A percentile compares a stretch with the other conserved stretches of the same genome.
Evolutionary conservation across 2,113 vertebrate genomes (phyloP).

Genomic region (Lophura nycthemera): DNA sequence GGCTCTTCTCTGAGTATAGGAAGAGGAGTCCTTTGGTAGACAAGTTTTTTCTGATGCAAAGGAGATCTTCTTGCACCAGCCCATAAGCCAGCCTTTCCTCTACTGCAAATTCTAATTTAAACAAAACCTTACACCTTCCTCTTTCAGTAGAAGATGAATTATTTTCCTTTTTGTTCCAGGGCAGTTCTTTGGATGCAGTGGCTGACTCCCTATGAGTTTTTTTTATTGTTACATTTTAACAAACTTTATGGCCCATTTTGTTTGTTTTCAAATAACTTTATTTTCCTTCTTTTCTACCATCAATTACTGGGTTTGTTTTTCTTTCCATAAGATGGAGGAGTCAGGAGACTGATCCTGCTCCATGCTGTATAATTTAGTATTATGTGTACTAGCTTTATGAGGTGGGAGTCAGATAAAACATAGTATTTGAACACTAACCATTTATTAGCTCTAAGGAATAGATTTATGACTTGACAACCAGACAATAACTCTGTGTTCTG

Average conservation of each 20-base stretch:
- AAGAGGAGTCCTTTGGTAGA: background rate
- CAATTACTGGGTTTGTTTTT: conserved; percentile 73
- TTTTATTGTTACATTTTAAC: conserved; percentile 79
- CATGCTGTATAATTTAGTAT: conserved; percentile 73
- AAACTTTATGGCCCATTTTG: conserved; percentile 83
- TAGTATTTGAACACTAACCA: conserved; percentile 74
- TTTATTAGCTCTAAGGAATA: conserved; percentile 78
- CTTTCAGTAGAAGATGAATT: conserved; percentile 58
- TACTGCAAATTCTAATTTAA: conserved; percentile 34
- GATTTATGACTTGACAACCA: conserved; percentile 77
- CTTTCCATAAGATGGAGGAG: conserved; percentile 53
- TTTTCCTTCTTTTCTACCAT: conserved; percentile 74
- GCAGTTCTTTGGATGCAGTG: conserved; percentile 21
- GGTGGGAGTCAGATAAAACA: conserved; percentile 75
- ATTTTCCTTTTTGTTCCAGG: conserved; percentile 51
- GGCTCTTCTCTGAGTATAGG: background rate
- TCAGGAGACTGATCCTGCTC: conserved; percentile 72
- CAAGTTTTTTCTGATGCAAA: background rate
- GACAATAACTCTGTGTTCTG: conserved; percentile 80
- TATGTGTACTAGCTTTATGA: conserved; percentile 71
- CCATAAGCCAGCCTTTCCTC: background rate
- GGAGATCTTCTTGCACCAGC: background rate
- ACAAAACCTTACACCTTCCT: background rate
- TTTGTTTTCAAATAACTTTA: conserved; percentile 82
- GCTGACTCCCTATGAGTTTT: conserved; percentile 22